Evolutionary conservation across 2,113 vertebrate genomes (phyloP).

Genomic region (Crotalus viridis): DNA sequence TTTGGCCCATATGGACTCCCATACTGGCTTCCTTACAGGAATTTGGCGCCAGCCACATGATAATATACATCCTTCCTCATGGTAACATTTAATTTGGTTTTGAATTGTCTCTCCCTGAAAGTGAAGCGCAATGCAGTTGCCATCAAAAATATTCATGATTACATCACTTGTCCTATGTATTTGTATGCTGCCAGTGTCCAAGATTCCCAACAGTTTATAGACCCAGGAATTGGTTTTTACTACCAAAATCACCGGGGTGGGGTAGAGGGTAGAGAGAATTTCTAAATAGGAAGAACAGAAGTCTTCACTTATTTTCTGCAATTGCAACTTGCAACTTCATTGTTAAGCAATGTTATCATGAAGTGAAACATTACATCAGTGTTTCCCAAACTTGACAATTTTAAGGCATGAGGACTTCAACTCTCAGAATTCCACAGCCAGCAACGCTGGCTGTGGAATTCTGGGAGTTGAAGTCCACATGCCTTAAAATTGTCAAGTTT

Average conservation of each 20-base stretch:
- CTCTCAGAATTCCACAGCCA: too few relatives aligned
- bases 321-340: background rate
- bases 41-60: background rate
- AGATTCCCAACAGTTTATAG: background rate
- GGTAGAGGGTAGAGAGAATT: background rate
- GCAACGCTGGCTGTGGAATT: too few relatives aligned
- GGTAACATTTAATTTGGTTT: background rate
- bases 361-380: background rate
- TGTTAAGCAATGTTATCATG: background rate
- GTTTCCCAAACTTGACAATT: too few relatives aligned
- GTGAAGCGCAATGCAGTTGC: constrained; percentile 9
- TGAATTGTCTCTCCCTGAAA: background rate
- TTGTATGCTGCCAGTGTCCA: background rate
- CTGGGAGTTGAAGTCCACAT: too few relatives aligned
- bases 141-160: constrained; percentile 13
- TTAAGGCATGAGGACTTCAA: too few relatives aligned
- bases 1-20: background rate
- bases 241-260: constrained; percentile 4
- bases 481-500: too few relatives aligned
- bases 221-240: constrained; percentile 3
- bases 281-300: background rate
- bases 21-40: background rate
- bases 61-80: background rate
- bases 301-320: background rate
- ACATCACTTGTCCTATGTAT: background rate